Base-by-base conservation (phyloP, 1,140 invertebrate species). In the Drusus annulatus region DNA sequence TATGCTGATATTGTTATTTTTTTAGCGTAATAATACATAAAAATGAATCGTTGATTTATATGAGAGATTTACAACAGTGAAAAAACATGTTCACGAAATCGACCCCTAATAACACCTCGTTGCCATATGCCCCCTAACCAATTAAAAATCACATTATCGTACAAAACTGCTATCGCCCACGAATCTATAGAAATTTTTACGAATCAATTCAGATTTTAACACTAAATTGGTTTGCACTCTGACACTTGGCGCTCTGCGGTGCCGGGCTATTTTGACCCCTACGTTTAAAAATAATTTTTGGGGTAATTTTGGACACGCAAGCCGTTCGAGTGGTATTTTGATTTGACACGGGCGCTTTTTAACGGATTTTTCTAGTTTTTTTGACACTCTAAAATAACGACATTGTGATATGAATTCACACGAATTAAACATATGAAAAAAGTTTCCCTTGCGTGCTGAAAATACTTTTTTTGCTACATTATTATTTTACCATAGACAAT, bases 191-290 rank as follows among this genome's bases (percentile, higher is more conserved):
- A 51, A 71, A 51, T 71, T 52, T 52, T 71, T 71, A 25, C 52
- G 71, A 74, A 74, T 58, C 71, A 74, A 56, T 74, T 56, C 25
- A 71, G 71, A 58, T 74, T 74, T 74, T 74, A n/a, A n/a, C 71
- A 74, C 71, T 74, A 71, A 71, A 71, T 71, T 71, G 54, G 23
- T 52, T 15, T 13, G 71, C 25, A 36, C 23, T 56, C 54, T 56
- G 71, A 74, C 71, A 74, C 71, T 28, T 16, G 71, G 69, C 28
- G 25, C 50, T 74, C n/a, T 71, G 69, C 69, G 69, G 71, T 74
- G 52, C 51, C 71, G 51, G 51, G 15, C 8, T 7, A 1, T 56
- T 28, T 56, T 25, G 17, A 52, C 52, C 51, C 13, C 2, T 3
- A 25, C n/a, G 31, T 7, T 16, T 52, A 17, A 52, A 23, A 10